These are phyloP conservation scores for Manis pentadactyla DNA, from an alignment of 2,797 vertebrate genomes.

Conservation along the genomic window DNA sequence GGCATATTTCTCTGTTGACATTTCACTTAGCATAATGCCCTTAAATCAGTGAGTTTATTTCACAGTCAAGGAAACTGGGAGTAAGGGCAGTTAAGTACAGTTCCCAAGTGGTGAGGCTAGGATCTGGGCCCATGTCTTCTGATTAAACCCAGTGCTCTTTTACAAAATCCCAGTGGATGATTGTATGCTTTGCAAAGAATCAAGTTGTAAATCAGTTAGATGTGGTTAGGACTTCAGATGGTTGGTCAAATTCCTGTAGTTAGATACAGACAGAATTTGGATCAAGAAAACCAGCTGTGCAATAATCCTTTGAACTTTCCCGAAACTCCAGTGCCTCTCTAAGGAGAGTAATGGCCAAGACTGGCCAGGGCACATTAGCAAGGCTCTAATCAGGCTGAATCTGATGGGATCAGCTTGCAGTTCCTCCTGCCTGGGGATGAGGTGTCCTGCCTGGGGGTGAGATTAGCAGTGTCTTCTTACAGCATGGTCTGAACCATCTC, in stretches of 20 bases:
- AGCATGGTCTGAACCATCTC: background rate
- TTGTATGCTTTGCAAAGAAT: background rate
- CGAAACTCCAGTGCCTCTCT: background rate
- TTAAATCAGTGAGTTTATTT: background rate
- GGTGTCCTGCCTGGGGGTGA: background rate
- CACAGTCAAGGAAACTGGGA: background rate
- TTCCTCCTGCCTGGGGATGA: background rate
- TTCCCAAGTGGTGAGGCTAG: background rate
- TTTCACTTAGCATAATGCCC: background rate
- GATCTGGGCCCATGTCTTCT: background rate
- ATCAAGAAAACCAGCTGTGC: conserved; percentile 3
- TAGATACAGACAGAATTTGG: background rate
- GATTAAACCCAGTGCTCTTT: background rate
- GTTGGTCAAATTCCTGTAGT: background rate
- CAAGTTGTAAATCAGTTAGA: background rate
- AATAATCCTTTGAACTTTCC: conserved; percentile 33
- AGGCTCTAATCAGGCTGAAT: background rate
- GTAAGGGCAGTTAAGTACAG: background rate
- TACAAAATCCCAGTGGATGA: background rate
- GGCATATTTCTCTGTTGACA: too few species aligned
- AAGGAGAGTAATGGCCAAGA: background rate
- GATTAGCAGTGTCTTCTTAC: background rate
- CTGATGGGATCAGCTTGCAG: background rate
- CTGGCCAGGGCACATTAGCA: background rate
- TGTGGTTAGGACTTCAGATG: background rate